A percentile compares a stretch with the other conserved stretches of the same genome.
phyloP scores from a whole-genome alignment of 2,888 invertebrate genomes.

The Fragum whitleyi region DNA sequence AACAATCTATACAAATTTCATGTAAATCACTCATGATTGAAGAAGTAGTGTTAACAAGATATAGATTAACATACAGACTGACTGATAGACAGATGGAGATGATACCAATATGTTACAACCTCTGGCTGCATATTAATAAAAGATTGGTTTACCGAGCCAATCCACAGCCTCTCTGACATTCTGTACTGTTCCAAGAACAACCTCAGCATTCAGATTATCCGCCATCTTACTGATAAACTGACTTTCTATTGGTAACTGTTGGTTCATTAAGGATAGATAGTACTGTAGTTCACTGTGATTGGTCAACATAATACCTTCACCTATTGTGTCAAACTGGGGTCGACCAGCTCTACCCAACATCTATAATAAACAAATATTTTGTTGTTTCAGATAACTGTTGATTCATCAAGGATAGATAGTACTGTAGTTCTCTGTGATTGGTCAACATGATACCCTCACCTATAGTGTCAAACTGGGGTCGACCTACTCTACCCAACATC shows the following conservation, averaged over 20 bases:
- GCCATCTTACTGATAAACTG: constrained; percentile 96
- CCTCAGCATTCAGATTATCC: constrained; percentile 99
- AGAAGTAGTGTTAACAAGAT: too few relatives aligned
- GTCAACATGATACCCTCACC: constrained; percentile 98
- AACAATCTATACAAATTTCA: too few relatives aligned
- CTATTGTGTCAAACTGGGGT: constrained; percentile 99
- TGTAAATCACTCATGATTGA: too few relatives aligned
- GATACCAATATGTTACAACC: too few relatives aligned
- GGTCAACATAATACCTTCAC: constrained; percentile 97
- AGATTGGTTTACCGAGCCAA: constrained; percentile 89
- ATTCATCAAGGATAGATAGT: constrained; percentile 98
- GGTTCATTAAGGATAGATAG: constrained; percentile 98
- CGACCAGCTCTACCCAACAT: constrained; percentile 99
- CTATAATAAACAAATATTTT: constrained; percentile 76
- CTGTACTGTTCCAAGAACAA: constrained; percentile 97
- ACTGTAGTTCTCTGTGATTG: constrained; percentile 99
- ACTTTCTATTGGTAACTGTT: constrained; percentile 99
- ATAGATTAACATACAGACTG: too few relatives aligned
- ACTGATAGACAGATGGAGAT: too few relatives aligned
- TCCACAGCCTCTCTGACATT: constrained; percentile 95
- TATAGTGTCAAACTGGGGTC: constrained; percentile 99
- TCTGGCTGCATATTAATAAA: too few relatives aligned
- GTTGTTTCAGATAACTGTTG: constrained; percentile 93
- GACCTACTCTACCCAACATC: constrained; percentile 98
- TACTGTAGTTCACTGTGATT: constrained; percentile 99